Base-by-base conservation (phyloP, 92 coral and sea anemone genomes). In the Epizoanthus fatuus region DNA sequence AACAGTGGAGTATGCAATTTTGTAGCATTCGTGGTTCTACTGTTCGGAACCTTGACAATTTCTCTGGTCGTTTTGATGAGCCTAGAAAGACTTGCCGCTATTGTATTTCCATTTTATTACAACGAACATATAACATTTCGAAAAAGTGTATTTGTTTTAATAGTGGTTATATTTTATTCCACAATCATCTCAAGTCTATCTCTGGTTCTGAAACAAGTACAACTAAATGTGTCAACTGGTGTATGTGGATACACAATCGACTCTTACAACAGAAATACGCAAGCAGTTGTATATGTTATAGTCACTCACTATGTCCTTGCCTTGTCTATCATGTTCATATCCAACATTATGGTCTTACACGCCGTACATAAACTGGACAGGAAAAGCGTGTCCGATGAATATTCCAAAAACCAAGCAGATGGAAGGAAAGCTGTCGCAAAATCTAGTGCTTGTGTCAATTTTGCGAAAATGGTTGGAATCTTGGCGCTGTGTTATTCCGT, bases 401-500 rank as follows among this genome's bases (percentile, higher is more conserved):
- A 90, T 39, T 57, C 66, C 52, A 90, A 81, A 66, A 70, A 82
- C 47, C 93, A 75, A 52, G 81, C 85, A 20, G 81, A 81, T 35
- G 84, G 85, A 16, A 79, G 83, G 59, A 74, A 75, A 42, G 74
- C 88, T 35, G 60, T 67, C 7, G 76, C 85, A 42, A 75, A 72
- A 13, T 75, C 85, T 9, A 87, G 93, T 44, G 98, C 98, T 38
- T 95, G 96, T 45, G 79, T 95, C 42, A 95, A 92, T 60, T 95
- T 95, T 63, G 98, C 98, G 9, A 95, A 95, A 83, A 95, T 95
- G 98, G 98, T 95, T n/a, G 94, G 89, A 5, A 84, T 95, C 14
- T 72, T 95, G 84, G 93, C 98, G 6, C 73, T 95, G 37, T 95
- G 98, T 74, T 95, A 95, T 63, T 80, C 98, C n/a, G 20, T 92